phyloP scores from a whole-genome alignment of 2,113 vertebrate genomes.

The Sylvilagus bachmani region DNA sequence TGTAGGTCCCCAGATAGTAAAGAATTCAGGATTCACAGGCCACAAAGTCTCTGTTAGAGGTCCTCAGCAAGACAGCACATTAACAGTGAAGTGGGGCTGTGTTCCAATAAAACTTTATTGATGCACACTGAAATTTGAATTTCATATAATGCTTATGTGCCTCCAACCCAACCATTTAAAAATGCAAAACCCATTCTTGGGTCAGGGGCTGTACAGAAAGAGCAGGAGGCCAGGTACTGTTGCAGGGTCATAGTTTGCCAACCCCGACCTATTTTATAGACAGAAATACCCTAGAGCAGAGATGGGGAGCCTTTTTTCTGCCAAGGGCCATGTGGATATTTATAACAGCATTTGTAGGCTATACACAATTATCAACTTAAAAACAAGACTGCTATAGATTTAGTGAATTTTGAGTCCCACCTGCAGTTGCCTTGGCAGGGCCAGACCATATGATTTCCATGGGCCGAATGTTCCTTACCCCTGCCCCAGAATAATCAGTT shows the following conservation, averaged over 20 bases:
- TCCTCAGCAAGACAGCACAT: neutral
- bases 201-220: neutral
- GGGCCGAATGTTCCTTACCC: no score
- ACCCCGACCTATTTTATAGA: neutral
- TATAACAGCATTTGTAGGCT: no score
- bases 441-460: no score
- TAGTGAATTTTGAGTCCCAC: no score
- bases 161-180: constrained; percentile 15
- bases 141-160: neutral
- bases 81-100: neutral
- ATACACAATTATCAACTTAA: no score
- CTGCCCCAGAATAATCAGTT: neutral
- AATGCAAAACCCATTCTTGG: constrained; percentile 18
- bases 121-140: constrained; percentile 8
- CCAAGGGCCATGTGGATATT: no score
- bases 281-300: neutral
- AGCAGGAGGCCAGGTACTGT: neutral
- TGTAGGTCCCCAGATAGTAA: neutral
- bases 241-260: neutral
- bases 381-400: no score
- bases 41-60: neutral
- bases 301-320: no score
- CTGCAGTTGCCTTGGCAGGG: no score
- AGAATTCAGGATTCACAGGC: neutral
- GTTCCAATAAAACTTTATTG: constrained; percentile 1